Conservation (phyloP, 2,888 invertebrate genomes). For the Himalopsyche anomala region DNA sequence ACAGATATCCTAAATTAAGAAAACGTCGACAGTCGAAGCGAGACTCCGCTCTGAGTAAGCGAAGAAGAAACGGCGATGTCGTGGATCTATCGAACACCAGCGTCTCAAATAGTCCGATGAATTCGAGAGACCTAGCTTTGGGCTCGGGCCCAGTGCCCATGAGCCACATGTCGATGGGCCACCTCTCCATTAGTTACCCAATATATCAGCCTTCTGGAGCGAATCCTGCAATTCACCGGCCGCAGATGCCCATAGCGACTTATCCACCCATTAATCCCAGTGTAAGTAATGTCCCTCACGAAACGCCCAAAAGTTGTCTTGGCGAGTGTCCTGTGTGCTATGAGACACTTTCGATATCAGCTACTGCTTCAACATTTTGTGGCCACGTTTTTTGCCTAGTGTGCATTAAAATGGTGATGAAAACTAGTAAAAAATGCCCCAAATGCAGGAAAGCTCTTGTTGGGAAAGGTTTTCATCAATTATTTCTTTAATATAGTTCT, state of each 20-base stretch:
- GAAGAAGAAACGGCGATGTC: background rate
- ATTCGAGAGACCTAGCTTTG: background rate
- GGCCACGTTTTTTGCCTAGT: background rate
- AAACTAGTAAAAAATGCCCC: conserved; percentile 8
- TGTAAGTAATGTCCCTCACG: background rate
- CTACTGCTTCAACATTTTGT: background rate
- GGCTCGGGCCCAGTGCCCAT: background rate
- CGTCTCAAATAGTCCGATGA: background rate
- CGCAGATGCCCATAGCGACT: background rate
- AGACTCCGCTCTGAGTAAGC: background rate
- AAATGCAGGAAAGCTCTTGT: conserved; percentile 5
- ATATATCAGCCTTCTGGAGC: background rate
- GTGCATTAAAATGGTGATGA: background rate
- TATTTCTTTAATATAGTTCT: background rate
- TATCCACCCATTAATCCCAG: conserved; percentile 11
- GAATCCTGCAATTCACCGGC: background rate
- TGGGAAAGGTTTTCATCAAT: conserved; percentile 2
- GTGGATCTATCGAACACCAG: background rate
- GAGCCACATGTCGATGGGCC: background rate
- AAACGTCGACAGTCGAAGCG: background rate
- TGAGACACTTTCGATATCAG: conserved; percentile 2
- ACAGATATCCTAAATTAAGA: background rate
- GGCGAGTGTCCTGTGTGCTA: conserved; percentile 18
- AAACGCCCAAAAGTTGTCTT: background rate
- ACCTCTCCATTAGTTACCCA: conserved; percentile 8